Evolutionary conservation across 1,140 invertebrate species (phyloP).

Genomic region (Bombus picipes): DNA sequence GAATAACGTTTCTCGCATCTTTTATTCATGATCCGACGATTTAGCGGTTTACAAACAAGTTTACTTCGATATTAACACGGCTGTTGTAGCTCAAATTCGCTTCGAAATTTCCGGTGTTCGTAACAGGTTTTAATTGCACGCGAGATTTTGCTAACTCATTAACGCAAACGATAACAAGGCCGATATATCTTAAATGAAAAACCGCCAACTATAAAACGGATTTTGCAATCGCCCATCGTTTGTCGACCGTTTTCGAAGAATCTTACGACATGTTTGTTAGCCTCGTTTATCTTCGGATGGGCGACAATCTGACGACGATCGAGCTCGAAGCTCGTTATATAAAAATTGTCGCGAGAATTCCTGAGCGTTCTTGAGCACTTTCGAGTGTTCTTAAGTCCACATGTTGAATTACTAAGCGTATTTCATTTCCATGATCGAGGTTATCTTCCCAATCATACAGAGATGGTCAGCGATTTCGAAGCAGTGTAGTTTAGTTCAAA

Average conservation of each 20-base stretch:
- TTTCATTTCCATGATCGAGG: background rate
- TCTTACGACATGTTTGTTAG: conserved; percentile 21
- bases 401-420: background rate
- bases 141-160: conserved; percentile 30
- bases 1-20: background rate
- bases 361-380: background rate
- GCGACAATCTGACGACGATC: background rate
- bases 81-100: background rate
- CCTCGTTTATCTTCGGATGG: conserved; percentile 10
- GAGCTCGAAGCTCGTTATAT: background rate
- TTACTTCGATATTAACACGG: background rate
- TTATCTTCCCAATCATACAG: background rate
- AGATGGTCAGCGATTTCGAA: background rate
- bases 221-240: conserved; percentile 33
- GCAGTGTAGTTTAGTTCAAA: background rate
- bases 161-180: background rate
- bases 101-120: background rate
- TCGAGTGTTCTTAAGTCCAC: background rate
- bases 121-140: conserved; percentile 20
- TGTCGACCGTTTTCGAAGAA: conserved; percentile 13
- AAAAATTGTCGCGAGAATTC: conserved; percentile 29
- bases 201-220: conserved; percentile 13
- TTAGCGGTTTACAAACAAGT: background rate
- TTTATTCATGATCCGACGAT: background rate
- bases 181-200: background rate